Percentiles rank a stretch among this genome's conserved stretches.
These are phyloP conservation scores for Pseudomyrmex concolor DNA, from an alignment of 1,140 invertebrate genomes.

Conservation along the genomic window DNA sequence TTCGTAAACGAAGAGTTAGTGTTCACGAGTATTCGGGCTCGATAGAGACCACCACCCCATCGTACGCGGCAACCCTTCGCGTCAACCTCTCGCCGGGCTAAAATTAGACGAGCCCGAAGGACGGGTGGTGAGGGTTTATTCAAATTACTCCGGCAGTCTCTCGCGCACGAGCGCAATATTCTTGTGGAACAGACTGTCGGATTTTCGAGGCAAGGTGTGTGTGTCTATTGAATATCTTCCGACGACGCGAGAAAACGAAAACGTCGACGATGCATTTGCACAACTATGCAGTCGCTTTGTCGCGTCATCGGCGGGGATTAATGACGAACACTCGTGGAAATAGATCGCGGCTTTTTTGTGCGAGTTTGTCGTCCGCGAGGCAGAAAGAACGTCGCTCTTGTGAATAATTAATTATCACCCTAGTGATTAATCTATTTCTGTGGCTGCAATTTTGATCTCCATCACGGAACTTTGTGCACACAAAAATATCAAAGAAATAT, in stretches of 20 bases:
- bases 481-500: background rate
- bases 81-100: conserved; percentile 63
- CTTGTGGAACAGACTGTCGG: conserved; percentile 67
- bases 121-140: conserved; percentile 67
- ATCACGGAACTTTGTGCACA: no score
- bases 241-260: conserved; percentile 41
- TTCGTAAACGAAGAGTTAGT: conserved; percentile 33
- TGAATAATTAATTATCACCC: conserved; percentile 53
- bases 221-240: conserved; percentile 33
- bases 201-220: conserved; percentile 56
- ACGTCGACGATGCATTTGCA: conserved; percentile 37
- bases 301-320: conserved; percentile 10
- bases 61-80: conserved; percentile 43
- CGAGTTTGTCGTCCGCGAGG: conserved; percentile 15
- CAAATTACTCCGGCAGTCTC: conserved; percentile 73
- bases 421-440: conserved; percentile 29
- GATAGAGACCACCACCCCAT: conserved; percentile 27
- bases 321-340: conserved; percentile 11
- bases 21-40: conserved; percentile 3
- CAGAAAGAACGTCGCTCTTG: conserved; percentile 18
- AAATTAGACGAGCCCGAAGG: conserved; percentile 75
- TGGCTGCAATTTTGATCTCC: background rate
- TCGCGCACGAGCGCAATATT: conserved; percentile 45
- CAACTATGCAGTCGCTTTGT: conserved; percentile 44
- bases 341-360: conserved; percentile 29